phyloP scores from a whole-genome alignment of 1,140 invertebrate genomes.

The Platyscapa corneri region DNA sequence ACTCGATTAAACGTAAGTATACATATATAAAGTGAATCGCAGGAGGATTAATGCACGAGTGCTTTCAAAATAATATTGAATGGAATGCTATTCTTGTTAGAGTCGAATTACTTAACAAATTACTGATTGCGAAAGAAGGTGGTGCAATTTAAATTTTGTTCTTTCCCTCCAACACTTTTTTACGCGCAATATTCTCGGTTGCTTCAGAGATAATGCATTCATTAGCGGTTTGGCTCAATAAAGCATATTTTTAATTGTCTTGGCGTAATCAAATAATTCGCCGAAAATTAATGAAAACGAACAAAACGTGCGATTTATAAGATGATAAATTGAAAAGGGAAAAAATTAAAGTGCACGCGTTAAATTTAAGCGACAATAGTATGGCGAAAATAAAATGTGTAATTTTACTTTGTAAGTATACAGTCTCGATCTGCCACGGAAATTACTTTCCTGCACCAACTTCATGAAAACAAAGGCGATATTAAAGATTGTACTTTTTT shows the following conservation, averaged over 20 bases:
- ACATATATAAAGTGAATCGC: not conserved
- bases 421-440: conserved; percentile 17
- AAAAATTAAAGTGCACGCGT: not conserved
- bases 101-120: not conserved
- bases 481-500: conserved; percentile 42
- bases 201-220: not conserved
- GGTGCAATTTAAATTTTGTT: not conserved
- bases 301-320: not conserved
- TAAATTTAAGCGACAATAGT: conserved; percentile 25
- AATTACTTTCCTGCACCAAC: conserved; percentile 11
- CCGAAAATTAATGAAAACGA: not conserved
- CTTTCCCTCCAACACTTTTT: not conserved
- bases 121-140: not conserved
- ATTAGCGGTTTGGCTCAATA: not conserved
- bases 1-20: not conserved
- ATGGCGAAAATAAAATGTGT: conserved; percentile 9
- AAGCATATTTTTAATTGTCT: not conserved
- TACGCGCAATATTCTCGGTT: not conserved
- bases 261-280: not conserved
- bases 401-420: conserved; percentile 4
- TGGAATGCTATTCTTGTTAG: conserved; percentile 6
- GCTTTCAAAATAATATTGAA: not conserved
- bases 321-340: not conserved
- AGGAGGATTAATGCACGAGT: conserved; percentile 4
- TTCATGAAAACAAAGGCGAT: conserved; percentile 23